Evolutionary conservation across 2,797 vertebrate species (phyloP), one percentile per base, ranked within the genome.

Genomic region (Betta splendens): DNA sequence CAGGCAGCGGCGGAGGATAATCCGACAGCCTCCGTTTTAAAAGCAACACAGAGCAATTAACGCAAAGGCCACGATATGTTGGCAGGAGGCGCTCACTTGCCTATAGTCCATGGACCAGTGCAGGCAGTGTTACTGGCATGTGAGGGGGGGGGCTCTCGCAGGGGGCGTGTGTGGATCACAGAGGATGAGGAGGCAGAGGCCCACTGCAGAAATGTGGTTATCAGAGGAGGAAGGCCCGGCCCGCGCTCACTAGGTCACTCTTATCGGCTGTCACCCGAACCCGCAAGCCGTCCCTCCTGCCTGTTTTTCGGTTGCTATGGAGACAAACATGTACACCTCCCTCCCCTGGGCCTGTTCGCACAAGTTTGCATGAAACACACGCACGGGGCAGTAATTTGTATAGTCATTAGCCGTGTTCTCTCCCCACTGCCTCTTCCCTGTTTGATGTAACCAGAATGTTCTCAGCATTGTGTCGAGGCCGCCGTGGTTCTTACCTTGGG

Each of bases 161-260:
- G 16, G 36, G 20, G 32, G 36, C 29, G 33, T 35, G 15, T 22
- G 44, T 35, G 8, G 46, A 75, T 74, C 81, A 64, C 53, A 69
- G 63, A 47, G 51, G 72, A 59, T 65, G 53, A 45, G 74, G 57
- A 9, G 40, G 52, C 51, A 70, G 85, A 56, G 86, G 81, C 86
- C 84, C 86, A 75, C 69, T 79, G 72, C 57, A 83, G 85, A 84
- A 86, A 87, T 88, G 84, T 86, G 87, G 84, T 89, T 91, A 89
- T 89, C 85, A 43, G 73, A 84, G 69, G n/a, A 38, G 9, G 31
- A 57, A 69, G 57, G 42, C 50, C 50, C 47, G 37, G 47, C 38
- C 40, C 35, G 43, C 11, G 29, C 72, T 83, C 70, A 72, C 64
- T 55, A 67, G 66, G 75, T 75, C 48, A 63, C 23, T 69, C 67